Evolutionary conservation across 1,140 invertebrate genomes (phyloP), one percentile per base, ranked within the genome.

Genomic region (Plutomurus gul): DNA sequence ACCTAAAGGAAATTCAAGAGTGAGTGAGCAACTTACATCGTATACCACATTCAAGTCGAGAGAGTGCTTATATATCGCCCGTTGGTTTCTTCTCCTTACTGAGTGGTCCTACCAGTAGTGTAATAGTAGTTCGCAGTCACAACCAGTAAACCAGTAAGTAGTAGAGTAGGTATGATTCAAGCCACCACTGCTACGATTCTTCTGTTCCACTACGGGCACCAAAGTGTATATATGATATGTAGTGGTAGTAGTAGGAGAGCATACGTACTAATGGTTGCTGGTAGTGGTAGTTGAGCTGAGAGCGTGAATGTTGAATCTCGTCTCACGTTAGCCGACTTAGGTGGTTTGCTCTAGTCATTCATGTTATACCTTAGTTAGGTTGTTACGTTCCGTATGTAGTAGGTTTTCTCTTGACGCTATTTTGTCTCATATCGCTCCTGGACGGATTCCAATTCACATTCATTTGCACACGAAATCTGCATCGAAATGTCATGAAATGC

Each of bases 401-500:
- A 43, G 37, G 37, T 72, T 72, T 74, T 74, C 71, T 78, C 77
- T 51, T 74, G 47, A 74, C 71, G 77, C 33, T 60, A 74, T 72
- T 77, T 77, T 79, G 49, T 65, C 78, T 75, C 78, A 46, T 46
- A 49, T 72, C 30, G 56, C 51, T 43, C 39, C 51, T 82, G 80
- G 80, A 79, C 27, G 43, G 18, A 73, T 47, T 82, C 81, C 81
- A 79, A 82, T 75, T 73, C 74, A 40, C 36, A 80, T 80, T 77
- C 81, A 79, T 79, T 79, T 82, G 46, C 77, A 79, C 39, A 76
- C 25, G 39, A 79, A 79, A 82, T 82, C 81, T 82, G 81, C 81
- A 82, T 82, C 46, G 78, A 82, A 82, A 79, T 82, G 77, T 76
- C 71, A 79, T 79, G 73, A 78, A 77, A 77, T 80, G 71, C 77